These are phyloP conservation scores for Zygogramma bicolorata DNA, from an alignment of 2,888 invertebrate species.

Conservation along the genomic window DNA sequence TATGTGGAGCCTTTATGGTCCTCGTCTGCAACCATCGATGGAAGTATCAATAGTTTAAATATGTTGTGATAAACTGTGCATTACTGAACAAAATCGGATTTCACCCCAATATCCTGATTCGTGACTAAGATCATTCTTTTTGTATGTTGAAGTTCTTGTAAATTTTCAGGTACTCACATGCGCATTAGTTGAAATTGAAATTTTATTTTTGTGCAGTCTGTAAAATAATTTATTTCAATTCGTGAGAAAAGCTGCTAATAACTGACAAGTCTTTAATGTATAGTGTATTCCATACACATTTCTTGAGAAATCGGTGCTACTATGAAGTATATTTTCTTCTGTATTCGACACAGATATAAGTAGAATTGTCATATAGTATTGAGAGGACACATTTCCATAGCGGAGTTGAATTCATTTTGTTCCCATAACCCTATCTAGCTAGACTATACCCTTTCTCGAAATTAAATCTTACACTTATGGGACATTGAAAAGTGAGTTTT, in stretches of 20 bases:
- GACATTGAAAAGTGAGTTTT: not conserved
- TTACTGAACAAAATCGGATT: no score
- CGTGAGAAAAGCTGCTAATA: not conserved
- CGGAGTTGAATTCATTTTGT: not conserved
- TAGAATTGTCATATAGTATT: not conserved
- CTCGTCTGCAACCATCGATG: no score
- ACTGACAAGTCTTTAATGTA: not conserved
- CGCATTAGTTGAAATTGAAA: not conserved
- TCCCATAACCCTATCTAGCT: not conserved
- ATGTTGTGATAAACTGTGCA: no score
- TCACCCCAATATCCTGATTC: no score
- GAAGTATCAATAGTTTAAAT: no score
- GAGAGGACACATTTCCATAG: not conserved
- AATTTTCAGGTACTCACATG: no score
- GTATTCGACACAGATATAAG: not conserved
- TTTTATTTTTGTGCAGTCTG: not conserved
- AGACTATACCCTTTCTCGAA: not conserved
- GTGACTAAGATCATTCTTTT: no score
- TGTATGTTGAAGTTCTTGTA: no score
- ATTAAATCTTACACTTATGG: not conserved
- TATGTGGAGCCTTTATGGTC: no score
- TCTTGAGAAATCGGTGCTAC: slow-evolving; percentile 5
- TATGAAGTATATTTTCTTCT: not conserved
- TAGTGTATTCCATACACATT: not conserved
- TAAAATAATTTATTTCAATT: not conserved